Conservation (phyloP, 2,888 invertebrate genomes). For the Spicauda simplicius region DNA sequence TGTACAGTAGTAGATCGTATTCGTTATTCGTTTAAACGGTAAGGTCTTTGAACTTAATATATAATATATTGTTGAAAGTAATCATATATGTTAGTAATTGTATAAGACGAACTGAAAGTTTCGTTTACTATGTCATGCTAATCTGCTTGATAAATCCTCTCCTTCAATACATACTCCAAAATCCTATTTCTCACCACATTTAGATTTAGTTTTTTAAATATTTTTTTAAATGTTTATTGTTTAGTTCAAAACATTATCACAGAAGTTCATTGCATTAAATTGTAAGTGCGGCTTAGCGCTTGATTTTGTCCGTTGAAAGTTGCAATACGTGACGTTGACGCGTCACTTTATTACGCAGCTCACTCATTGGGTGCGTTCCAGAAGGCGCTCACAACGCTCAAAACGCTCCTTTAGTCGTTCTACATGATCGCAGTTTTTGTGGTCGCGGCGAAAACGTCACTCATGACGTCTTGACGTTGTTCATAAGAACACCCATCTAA, state of each 20-base stretch:
- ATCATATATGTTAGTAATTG: neutral
- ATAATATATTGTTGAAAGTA: neutral
- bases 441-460: too few relatives aligned
- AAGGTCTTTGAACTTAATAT: neutral
- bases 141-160: neutral
- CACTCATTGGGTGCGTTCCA: too few relatives aligned
- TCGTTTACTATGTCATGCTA: neutral
- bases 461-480: too few relatives aligned
- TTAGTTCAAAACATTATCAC: neutral
- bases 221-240: neutral
- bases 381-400: too few relatives aligned
- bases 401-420: too few relatives aligned
- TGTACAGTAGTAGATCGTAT: neutral
- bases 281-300: neutral
- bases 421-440: too few relatives aligned
- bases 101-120: neutral
- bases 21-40: neutral
- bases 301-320: neutral
- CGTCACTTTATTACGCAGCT: too few relatives aligned
- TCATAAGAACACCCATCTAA: too few relatives aligned
- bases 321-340: neutral
- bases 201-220: neutral
- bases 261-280: neutral
- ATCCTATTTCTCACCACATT: neutral
- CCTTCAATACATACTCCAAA: neutral